A percentile compares a stretch with the other conserved stretches of the same genome.
phyloP scores from a whole-genome alignment of 2,113 vertebrate species.

The Tapirus terrestris region DNA sequence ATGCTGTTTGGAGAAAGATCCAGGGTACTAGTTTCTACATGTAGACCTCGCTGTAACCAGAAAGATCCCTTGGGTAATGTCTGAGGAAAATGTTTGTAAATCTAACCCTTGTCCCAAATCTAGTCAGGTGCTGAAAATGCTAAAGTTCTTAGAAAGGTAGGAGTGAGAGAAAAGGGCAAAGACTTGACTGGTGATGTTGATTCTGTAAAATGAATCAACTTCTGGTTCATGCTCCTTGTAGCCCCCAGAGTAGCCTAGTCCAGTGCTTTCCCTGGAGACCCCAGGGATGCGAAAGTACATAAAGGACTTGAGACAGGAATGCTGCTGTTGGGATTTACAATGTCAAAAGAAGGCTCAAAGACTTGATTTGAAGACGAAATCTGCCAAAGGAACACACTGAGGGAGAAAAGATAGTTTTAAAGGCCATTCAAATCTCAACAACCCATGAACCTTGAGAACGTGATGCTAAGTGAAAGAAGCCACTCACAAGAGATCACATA shows the following conservation, averaged over 20 bases:
- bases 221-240: background rate
- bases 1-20: background rate
- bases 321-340: background rate
- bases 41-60: background rate
- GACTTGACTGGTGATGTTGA: background rate
- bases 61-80: background rate
- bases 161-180: background rate
- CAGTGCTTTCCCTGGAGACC: background rate
- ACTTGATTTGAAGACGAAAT: background rate
- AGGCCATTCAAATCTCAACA: conserved; percentile 29
- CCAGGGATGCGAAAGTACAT: background rate
- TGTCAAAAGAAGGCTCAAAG: background rate
- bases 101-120: background rate
- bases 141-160: background rate
- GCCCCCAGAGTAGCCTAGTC: background rate
- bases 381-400: background rate
- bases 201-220: background rate
- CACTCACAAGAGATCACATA: background rate
- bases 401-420: background rate
- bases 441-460: background rate
- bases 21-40: background rate
- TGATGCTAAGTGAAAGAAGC: background rate
- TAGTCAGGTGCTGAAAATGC: background rate
- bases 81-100: background rate
- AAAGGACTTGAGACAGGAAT: background rate